Base-by-base conservation (phyloP, 1,140 invertebrate genomes). In the Drosophila teissieri region DNA sequence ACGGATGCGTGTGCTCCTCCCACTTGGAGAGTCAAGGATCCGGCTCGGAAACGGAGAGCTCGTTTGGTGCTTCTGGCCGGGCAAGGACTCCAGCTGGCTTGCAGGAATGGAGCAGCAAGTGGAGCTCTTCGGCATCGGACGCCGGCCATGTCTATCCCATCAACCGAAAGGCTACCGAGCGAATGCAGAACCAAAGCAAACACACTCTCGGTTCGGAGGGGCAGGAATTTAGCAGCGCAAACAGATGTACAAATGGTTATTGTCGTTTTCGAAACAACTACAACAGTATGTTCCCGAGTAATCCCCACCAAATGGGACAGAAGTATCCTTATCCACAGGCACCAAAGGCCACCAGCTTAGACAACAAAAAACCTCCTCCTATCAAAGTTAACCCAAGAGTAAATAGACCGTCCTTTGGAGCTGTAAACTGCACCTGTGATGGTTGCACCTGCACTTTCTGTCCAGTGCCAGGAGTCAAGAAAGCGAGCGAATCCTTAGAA, bases 1-100 rank as follows among this genome's bases (percentile, higher is more conserved):
- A 68, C 11, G 56, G 57, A n/a, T 86, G 83, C 22, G 70, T 88
- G 19, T 86, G 82, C 19, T 42, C 65, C 22, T 69, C 46, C 14
- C 83, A 88, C 5, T 36, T 86, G 4, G 15, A 31, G 12, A 12
- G 22, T 2, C 36, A 19, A 5, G 15, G 36, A 31, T 57, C 7
- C 10, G n/a, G 4, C 5, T 24, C 27, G 2, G 19, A 39, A 22
- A 6, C 11, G n/a, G 45, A 5, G 17, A 14, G 24, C 22, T 17
- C 19, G 10, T 3, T 17, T 17, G 14, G 12, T 5, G 60, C 24
- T 34, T 27, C 10, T 31, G 2, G 6, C 17, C 10, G 1, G 6
- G 10, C 2, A 5, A 22, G 37, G 10, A 8, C 2, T 42, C 2
- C 11, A 2, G 37, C 17, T 14, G 37, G 22, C 4, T 4, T 34